These are phyloP conservation scores for Idaea straminata DNA, from an alignment of 2,888 invertebrate species.

Conservation along the genomic window DNA sequence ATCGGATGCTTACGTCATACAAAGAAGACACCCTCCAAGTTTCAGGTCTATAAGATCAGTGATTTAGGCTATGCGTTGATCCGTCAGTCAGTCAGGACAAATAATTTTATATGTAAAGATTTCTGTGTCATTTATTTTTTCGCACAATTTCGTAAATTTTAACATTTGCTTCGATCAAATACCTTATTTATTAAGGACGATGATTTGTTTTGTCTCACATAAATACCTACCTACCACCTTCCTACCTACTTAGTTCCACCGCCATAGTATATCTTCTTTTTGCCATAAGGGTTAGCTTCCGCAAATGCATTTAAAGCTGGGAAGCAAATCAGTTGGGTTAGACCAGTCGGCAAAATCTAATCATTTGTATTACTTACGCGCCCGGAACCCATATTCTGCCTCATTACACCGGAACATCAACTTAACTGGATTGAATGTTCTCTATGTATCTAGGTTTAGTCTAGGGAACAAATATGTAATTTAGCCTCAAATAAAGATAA, in stretches of 20 bases:
- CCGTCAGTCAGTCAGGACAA: too few species aligned
- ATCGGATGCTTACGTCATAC: too few species aligned
- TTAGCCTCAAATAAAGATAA: not conserved
- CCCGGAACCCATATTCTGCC: constrained; percentile 66
- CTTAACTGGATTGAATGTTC: constrained; percentile 17
- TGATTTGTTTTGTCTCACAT: not conserved
- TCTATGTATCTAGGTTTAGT: not conserved
- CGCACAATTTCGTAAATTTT: too few species aligned
- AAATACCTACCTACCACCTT: too few species aligned
- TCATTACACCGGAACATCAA: constrained; percentile 62
- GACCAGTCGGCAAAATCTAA: constrained; percentile 74
- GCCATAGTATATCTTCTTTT: constrained; percentile 13
- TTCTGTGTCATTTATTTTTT: too few species aligned
- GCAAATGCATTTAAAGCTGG: constrained; percentile 36
- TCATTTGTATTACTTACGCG: constrained; percentile 72
- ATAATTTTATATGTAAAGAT: too few species aligned
- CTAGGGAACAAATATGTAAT: not conserved
- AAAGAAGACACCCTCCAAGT: too few species aligned
- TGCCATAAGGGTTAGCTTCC: constrained; percentile 11
- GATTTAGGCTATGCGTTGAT: too few species aligned
- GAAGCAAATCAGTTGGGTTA: constrained; percentile 46
- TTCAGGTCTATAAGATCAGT: too few species aligned
- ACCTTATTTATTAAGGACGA: too few species aligned
- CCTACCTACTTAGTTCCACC: not conserved
- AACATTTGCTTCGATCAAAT: too few species aligned